Base-by-base conservation (phyloP, 2,888 invertebrate species). In the Hypolimnas misippus region DNA sequence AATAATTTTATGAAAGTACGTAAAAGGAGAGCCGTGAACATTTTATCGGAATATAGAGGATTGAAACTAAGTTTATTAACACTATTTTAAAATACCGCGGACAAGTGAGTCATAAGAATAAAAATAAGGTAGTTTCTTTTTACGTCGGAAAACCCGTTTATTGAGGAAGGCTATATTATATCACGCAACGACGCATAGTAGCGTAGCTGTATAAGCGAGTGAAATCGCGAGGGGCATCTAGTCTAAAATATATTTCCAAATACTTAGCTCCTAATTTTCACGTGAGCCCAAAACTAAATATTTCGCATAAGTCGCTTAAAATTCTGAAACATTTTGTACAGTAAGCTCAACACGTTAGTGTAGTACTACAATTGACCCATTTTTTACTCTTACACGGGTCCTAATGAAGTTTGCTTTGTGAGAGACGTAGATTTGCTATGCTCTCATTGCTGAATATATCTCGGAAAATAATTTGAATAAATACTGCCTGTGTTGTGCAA, bases 321-420 rank as follows among this genome's bases (percentile, higher is more conserved):
- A 53, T 53, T 46, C 52, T 44, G 44, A 57, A 53, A 53, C 57
- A 53, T 62, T 49, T 53, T 46, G 49, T 31, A 57, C 44, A 17
- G 46, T 38, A 52, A 42, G 53, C 33, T 53, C 59, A 16, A 46
- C 35, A 55, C 55, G 52, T 56, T 31, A 62, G 64, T 46, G 19
- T 14, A n/a, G 44, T 29, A 56, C 38, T 55, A 59, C 61, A 62
- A 66, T 63, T 70, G 64, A 66, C 66, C 66, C 29, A 63, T 66
- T 72, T 73, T 73, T 70, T 71, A 68, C 62, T 49, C 14, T 67
- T 64, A 69, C 70, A 69, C 70, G 65, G 69, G 54, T 60, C 57
- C 73, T 76, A 76, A 76, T 75, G 76, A 75, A 74, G 74, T 76
- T 76, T 75, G 65, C 73, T 70, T 70, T 70, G 70, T 65, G 67